A percentile compares a stretch with the other conserved stretches of the same genome.
Evolutionary conservation across 1,140 invertebrate species (phyloP).

Genomic region (Diploscapter pachys): DNA sequence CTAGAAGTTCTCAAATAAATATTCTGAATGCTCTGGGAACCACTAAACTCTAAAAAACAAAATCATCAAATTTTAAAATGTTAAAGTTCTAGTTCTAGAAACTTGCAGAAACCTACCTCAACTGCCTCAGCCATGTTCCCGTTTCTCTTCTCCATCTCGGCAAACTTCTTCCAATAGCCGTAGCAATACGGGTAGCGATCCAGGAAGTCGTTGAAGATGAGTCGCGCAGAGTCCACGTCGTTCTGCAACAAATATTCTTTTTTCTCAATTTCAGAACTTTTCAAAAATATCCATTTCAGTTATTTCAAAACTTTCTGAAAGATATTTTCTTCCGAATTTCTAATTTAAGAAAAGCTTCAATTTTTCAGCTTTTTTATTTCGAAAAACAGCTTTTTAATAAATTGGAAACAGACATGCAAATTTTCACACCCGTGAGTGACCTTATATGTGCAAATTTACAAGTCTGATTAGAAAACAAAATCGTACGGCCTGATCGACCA

Average conservation of each 20-base stretch:
- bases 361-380: neutral
- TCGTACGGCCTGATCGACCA: conserved; percentile 24
- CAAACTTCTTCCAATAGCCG: conserved; percentile 33
- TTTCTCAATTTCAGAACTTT: neutral
- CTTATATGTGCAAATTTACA: neutral
- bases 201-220: conserved; percentile 11
- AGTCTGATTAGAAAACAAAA: neutral
- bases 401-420: neutral
- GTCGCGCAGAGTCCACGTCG: conserved; percentile 10
- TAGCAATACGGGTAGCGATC: conserved; percentile 21
- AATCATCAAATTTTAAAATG: conserved; percentile 5
- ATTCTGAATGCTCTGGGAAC: neutral
- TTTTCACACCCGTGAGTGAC: no score
- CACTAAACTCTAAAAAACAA: neutral
- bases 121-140: conserved; percentile 3
- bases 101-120: neutral
- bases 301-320: neutral
- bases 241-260: conserved; percentile 2
- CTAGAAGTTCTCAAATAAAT: no score
- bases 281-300: neutral
- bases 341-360: neutral
- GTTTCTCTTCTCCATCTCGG: conserved; percentile 15
- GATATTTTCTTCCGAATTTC: neutral
- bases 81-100: neutral
- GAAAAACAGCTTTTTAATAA: neutral